phyloP scores from a whole-genome alignment of 1,140 invertebrate species.

The Penaeus japonicus region DNA sequence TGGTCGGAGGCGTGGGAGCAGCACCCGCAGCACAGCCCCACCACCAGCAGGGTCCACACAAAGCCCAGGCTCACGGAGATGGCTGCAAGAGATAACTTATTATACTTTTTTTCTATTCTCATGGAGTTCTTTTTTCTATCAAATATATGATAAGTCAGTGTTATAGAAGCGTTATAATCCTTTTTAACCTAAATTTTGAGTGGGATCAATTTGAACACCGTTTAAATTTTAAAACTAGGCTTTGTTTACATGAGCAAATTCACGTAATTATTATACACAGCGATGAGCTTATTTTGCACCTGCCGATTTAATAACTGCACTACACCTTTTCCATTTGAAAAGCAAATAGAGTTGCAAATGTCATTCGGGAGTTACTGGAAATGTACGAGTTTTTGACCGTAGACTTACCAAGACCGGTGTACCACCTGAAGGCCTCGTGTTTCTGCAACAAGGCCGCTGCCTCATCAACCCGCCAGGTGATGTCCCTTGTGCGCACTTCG shows the following conservation, averaged over 20 bases:
- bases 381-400: not conserved
- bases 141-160: too few relatives aligned
- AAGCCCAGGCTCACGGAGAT: conserved; percentile 23
- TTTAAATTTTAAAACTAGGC: too few relatives aligned
- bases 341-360: too few relatives aligned
- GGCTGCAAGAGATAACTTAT: not conserved
- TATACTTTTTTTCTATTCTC: not conserved
- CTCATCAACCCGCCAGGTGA: conserved; percentile 34
- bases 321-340: too few relatives aligned
- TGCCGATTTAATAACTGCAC: too few relatives aligned
- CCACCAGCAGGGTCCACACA: conserved; percentile 31
- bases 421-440: conserved; percentile 40
- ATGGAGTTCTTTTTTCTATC: too few relatives aligned
- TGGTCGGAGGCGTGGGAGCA: not conserved
- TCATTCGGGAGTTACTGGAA: not conserved
- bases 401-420: conserved; percentile 30
- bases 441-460: conserved; percentile 22
- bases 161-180: too few relatives aligned
- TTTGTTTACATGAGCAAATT: too few relatives aligned
- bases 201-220: too few relatives aligned
- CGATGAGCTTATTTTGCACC: too few relatives aligned
- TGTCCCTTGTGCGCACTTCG: conserved; percentile 39
- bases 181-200: too few relatives aligned
- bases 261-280: too few relatives aligned
- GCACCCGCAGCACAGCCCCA: conserved; percentile 36